Evolutionary conservation across 2,888 invertebrate species (phyloP), one percentile per base, ranked within the genome.

Genomic region (Dryobota labecula): DNA sequence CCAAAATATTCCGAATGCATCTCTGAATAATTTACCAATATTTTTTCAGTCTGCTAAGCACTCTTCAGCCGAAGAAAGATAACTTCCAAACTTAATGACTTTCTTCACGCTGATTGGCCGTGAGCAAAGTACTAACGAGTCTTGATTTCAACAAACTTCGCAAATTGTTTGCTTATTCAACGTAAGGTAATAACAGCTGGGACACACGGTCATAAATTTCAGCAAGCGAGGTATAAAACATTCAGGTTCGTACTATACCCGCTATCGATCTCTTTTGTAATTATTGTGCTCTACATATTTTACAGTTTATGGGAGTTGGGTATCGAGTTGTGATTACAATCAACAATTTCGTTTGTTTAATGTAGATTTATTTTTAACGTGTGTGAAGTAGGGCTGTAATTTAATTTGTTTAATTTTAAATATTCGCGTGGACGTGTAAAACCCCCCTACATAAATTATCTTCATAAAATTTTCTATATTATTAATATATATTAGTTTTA

Each of bases 111-210:
- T 89, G 88, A 91, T 90, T 90, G 89, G 88, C 86, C 82, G 78
- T 87, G 87, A 87, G 87, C 83, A 86, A 86, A 87, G 86, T 84
- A 85, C 87, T 90, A 90, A 91, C 88, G 87, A 91, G 88, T 85
- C 86, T 86, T 84, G 87, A 88, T 88, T 90, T 85, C 81, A 80
- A 83, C 84, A 83, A 90, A 90, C 85, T 90, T 90, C 69, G 85
- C 86, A 87, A 88, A 88, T 88, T 89, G 87, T 90, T 88, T 87
- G 88, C 85, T 85, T 86, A 89, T 87, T 89, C 87, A 87, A 86
- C 85, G 84, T 85, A 83, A 86, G 84, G 79, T 80, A 82, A 80
- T 83, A 84, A 85, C 80, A 72, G 75, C 36, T 24, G 80, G 65
- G 85, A 85, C 86, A 87, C 78, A 87, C 86, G 51, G 82, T 20